A percentile compares a stretch with the other conserved stretches of the same genome.
Evolutionary conservation across 2,113 vertebrate genomes (phyloP).

Genomic region (Lampris incognitus): DNA sequence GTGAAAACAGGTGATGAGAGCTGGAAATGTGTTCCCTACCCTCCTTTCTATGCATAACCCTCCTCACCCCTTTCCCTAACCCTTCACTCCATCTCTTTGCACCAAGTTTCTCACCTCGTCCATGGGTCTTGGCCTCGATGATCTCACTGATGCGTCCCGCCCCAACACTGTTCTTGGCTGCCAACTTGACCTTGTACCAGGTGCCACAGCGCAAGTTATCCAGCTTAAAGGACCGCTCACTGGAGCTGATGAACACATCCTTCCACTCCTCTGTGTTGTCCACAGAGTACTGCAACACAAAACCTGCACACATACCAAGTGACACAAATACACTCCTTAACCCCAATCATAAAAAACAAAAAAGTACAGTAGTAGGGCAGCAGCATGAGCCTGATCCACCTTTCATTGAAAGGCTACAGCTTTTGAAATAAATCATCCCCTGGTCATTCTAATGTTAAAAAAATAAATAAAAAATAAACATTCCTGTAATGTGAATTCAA

Average conservation of each 20-base stretch:
- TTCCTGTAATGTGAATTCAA: too few relatives aligned
- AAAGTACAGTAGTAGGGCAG: too few relatives aligned
- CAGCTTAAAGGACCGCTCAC: constrained; percentile 93
- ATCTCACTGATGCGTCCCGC: constrained; percentile 98
- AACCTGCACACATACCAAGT: constrained; percentile 82
- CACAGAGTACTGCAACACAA: constrained; percentile 96
- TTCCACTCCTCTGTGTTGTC: constrained; percentile 99
- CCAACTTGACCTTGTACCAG: constrained; percentile 99
- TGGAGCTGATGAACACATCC: constrained; percentile 96
- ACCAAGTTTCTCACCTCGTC: constrained; percentile 84
- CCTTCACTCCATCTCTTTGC: too few relatives aligned
- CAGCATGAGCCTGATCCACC: too few relatives aligned
- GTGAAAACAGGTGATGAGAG: too few relatives aligned
- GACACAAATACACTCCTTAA: background rate
- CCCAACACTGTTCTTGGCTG: constrained; percentile 97
- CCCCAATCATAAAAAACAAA: background rate
- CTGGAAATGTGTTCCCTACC: background rate
- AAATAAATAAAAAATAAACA: background rate
- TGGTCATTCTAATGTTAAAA: too few relatives aligned
- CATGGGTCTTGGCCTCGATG: constrained; percentile 98
- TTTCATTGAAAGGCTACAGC: too few relatives aligned
- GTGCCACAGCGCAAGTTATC: constrained; percentile 97
- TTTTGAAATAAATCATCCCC: too few relatives aligned
- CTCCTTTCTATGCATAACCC: background rate
- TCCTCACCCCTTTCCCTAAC: background rate